These are phyloP conservation scores for Mormyrops attenuatus DNA, from an alignment of 2,797 vertebrate genomes.

Conservation along the genomic window DNA sequence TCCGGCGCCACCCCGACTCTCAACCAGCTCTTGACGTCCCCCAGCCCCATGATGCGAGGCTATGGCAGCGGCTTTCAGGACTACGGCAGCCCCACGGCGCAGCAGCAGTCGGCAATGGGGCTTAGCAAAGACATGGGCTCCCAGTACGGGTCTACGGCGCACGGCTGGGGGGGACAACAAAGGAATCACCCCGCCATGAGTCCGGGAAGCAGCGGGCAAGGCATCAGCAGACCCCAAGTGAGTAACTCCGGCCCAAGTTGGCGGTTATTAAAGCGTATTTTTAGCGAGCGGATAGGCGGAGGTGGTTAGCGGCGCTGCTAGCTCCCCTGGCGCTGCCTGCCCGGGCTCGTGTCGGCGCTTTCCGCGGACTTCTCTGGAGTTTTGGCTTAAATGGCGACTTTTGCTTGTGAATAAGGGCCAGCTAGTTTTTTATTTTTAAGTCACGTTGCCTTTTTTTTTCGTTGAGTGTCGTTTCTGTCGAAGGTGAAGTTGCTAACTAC, in stretches of 20 bases:
- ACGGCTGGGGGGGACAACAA: conserved; percentile 83
- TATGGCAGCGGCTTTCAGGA: conserved; percentile 80
- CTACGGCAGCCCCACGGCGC: conserved; percentile 66
- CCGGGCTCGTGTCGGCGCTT: background rate
- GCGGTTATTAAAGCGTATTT: background rate
- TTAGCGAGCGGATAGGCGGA: background rate
- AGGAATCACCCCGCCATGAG: conserved; percentile 78
- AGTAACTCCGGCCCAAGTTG: conserved; percentile 30
- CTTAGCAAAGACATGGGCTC: conserved; percentile 78
- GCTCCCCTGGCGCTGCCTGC: background rate
- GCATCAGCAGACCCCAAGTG: conserved; percentile 81
- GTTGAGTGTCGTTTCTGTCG: background rate
- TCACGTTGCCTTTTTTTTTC: background rate
- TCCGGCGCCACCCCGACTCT: conserved; percentile 87
- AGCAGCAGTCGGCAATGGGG: conserved; percentile 55
- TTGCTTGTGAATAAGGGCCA: background rate
- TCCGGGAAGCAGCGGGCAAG: conserved; percentile 69
- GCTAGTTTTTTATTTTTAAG: background rate
- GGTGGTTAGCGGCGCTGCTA: background rate
- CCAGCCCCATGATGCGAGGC: conserved; percentile 88
- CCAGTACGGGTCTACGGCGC: conserved; percentile 75
- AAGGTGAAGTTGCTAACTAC: conserved; percentile 15
- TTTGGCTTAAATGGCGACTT: background rate
- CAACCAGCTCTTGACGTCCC: conserved; percentile 88
- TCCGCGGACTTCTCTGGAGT: background rate